Base-by-base conservation (phyloP, 2,113 vertebrate species). In the Labeo rohita region DNA sequence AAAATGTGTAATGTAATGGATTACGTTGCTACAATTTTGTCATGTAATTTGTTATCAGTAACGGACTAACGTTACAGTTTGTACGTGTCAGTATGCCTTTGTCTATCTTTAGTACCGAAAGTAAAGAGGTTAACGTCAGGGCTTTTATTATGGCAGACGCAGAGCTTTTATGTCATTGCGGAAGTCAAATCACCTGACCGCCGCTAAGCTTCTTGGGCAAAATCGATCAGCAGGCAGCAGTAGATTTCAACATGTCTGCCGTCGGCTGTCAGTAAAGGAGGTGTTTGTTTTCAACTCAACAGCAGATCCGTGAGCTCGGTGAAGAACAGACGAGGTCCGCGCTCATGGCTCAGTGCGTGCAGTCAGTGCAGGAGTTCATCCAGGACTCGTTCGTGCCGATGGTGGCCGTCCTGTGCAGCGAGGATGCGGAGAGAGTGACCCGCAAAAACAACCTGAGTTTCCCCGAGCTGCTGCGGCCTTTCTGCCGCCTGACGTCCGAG, bases 301-400 rank as follows among this genome's bases (percentile, higher is more conserved):
- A 87, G 81, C 85, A 63, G 80, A 80, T 61, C 34, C 47, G 52
- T n/a, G 70, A 65, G 39, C 39, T 52, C 65, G 11, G 63, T 43
- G 77, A 86, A 84, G 76, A 84, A 36, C 36, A 73, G n/a, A 85
- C 79, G 73, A 86, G 54, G 52, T 3, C 54, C 9, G 52, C 54
- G 23, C 70, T 72, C 78, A 99, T 99, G 98, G 97, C 98, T 87
- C 97, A 98, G 92, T 97, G 98, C 79, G 95, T 97, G 23, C 97
- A 99, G 90, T 97, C 97, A 13, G 97, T 98, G 89, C 97, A 98
- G 89, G 98, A 99, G 96, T 98, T 99, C 82, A 95, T 99, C 87
- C 97, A 98, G 94, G 97, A 98, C 93, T 97, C 97, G 45, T 99
- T 99, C 91, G 97, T 98, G 56, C 98, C 98, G 50, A 97, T 96